A percentile compares a stretch with the other conserved stretches of the same genome.
phyloP scores from a whole-genome alignment of 2,888 invertebrate genomes.

The Strigamia crassipes region DNA sequence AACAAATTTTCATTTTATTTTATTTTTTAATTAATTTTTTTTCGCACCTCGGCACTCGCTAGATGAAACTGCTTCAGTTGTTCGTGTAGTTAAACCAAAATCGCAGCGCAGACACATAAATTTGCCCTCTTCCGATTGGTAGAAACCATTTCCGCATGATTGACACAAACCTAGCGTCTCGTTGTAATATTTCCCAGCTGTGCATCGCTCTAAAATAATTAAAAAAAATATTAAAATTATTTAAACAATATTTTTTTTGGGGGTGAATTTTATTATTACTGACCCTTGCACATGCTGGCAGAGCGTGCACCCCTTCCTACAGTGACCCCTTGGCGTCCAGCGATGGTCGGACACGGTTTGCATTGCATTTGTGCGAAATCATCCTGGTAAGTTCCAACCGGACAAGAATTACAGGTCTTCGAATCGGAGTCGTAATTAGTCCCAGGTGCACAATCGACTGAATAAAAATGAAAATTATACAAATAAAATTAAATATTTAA shows the following conservation, averaged over 20 bases:
- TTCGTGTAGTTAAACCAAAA: slow-evolving; percentile 87
- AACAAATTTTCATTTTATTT: slow-evolving; percentile 56
- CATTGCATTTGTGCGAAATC: slow-evolving; percentile 89
- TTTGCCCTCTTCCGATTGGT: slow-evolving; percentile 86
- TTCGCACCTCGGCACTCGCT: slow-evolving; percentile 54
- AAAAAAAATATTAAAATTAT: not conserved
- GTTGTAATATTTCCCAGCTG: slow-evolving; percentile 92
- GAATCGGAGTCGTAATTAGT: slow-evolving; percentile 75
- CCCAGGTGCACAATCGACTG: slow-evolving; percentile 86
- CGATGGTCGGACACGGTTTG: slow-evolving; percentile 84
- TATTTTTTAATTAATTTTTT: slow-evolving; percentile 12
- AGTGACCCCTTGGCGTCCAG: slow-evolving; percentile 87
- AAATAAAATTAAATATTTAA: not conserved
- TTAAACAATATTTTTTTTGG: not conserved
- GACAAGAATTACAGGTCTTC: slow-evolving; percentile 79
- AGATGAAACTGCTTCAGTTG: slow-evolving; percentile 71
- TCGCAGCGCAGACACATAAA: slow-evolving; percentile 88
- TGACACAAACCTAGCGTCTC: slow-evolving; percentile 86
- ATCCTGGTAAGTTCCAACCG: slow-evolving; percentile 89
- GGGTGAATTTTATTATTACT: no score
- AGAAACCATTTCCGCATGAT: slow-evolving; percentile 92
- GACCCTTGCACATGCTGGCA: slow-evolving; percentile 84
- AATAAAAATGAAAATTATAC: not conserved
- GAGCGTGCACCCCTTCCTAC: slow-evolving; percentile 84
- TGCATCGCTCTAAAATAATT: slow-evolving; percentile 74